A percentile compares a stretch with the other conserved stretches of the same genome.
phyloP scores from a whole-genome alignment of 1,140 invertebrate species.

The Lineus longissimus region DNA sequence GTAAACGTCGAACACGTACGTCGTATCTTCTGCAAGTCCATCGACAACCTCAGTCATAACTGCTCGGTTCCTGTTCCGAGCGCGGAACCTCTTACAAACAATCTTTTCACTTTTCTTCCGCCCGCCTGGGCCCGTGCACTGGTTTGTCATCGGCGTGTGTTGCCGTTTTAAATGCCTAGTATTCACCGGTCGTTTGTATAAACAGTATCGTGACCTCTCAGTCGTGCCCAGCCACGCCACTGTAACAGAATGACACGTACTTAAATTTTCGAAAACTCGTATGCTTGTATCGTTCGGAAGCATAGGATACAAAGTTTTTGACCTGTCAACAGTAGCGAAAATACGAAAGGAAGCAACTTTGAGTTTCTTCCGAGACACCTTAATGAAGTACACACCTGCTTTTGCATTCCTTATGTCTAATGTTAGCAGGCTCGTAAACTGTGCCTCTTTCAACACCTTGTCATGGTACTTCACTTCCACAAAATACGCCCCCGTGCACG shows the following conservation, averaged over 20 bases:
- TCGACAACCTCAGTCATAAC: slow-evolving; percentile 36
- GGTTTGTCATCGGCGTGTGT: slow-evolving; percentile 25
- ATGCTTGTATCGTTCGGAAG: slow-evolving; percentile 36
- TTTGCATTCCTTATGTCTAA: slow-evolving; percentile 25
- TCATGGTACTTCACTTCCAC: slow-evolving; percentile 15
- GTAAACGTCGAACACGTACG: slow-evolving; percentile 45
- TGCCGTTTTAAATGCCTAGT: slow-evolving; percentile 13
- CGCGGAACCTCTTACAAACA: slow-evolving; percentile 34
- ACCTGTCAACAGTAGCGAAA: slow-evolving; percentile 22
- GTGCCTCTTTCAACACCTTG: slow-evolving; percentile 20
- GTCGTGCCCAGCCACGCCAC: slow-evolving; percentile 39
- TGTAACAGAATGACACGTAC: slow-evolving; percentile 39
- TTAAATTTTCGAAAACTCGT: slow-evolving; percentile 28
- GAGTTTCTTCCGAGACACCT: slow-evolving; percentile 23
- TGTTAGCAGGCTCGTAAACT: slow-evolving; percentile 25
- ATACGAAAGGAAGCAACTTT: neutral
- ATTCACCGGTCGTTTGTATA: slow-evolving; percentile 37
- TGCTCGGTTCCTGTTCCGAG: slow-evolving; percentile 22
- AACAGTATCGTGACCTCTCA: slow-evolving; percentile 44
- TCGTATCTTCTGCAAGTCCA: slow-evolving; percentile 32
- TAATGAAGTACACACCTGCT: slow-evolving; percentile 30
- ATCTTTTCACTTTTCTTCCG: slow-evolving; percentile 19
- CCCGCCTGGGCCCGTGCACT: slow-evolving; percentile 14
- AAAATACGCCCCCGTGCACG: slow-evolving; percentile 21
- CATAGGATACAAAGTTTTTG: slow-evolving; percentile 30